Conservation (phyloP, 2,797 vertebrate genomes). For the Orestias chungarensis region DNA sequence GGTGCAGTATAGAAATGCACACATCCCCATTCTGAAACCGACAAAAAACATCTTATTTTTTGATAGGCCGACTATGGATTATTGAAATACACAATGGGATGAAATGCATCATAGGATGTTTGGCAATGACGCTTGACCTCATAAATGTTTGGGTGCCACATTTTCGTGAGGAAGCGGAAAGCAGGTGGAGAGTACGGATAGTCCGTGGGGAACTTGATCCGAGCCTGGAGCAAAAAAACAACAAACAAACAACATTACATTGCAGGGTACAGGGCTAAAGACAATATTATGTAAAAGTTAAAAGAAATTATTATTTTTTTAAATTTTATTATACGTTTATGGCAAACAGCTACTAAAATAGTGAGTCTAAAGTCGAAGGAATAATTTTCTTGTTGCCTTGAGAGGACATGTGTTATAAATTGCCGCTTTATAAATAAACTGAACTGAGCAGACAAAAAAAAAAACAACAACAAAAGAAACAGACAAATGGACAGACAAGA, state of each 20-base stretch:
- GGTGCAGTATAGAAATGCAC: conserved; percentile 97
- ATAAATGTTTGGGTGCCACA: conserved; percentile 99
- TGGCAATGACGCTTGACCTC: conserved; percentile 80
- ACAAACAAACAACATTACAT: not conserved
- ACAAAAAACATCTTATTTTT: conserved; percentile 11
- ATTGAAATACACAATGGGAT: not conserved
- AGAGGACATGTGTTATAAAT: too few relatives aligned
- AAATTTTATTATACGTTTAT: not conserved
- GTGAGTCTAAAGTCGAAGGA: too few relatives aligned
- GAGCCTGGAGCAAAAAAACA: conserved; percentile 79
- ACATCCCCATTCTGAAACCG: conserved; percentile 91
- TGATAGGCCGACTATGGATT: not conserved
- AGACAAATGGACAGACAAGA: not conserved
- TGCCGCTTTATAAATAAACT: not conserved
- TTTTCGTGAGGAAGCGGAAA: conserved; percentile 97
- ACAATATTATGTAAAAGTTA: not conserved
- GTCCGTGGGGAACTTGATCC: conserved; percentile 95
- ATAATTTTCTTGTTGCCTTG: too few relatives aligned
- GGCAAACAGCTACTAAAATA: not conserved
- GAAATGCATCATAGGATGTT: not conserved
- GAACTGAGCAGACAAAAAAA: not conserved
- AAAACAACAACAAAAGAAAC: not conserved
- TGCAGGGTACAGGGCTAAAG: not conserved
- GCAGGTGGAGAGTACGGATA: conserved; percentile 97
- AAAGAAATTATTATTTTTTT: not conserved